Evolutionary conservation across 1,140 invertebrate genomes (phyloP).

Genomic region (Babylonia areolata): DNA sequence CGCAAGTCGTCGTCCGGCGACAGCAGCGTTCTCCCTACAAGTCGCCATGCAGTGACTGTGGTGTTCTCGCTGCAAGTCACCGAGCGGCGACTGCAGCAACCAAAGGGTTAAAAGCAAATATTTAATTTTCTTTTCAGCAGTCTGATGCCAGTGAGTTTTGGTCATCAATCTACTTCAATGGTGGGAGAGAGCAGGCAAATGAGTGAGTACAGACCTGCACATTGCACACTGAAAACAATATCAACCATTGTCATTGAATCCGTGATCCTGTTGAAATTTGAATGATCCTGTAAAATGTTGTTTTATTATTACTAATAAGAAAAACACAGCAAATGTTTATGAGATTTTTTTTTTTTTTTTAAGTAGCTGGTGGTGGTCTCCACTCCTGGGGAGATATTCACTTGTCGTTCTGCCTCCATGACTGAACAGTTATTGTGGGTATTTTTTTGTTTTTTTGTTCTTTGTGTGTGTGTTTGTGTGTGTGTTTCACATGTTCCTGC

Average conservation of each 20-base stretch:
- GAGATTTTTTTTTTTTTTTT: background rate
- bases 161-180: slow-evolving; percentile 17
- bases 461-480: no score
- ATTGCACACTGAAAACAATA: background rate
- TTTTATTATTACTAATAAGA: background rate
- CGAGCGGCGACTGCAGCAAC: no score
- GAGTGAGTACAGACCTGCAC: background rate
- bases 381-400: no score
- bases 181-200: background rate
- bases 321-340: background rate
- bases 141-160: slow-evolving; percentile 8
- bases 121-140: background rate
- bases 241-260: background rate
- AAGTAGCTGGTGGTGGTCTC: background rate
- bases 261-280: background rate
- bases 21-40: no score
- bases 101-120: no score
- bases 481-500: no score
- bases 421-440: no score
- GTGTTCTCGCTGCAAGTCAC: no score
- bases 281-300: background rate
- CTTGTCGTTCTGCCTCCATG: no score
- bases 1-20: no score
- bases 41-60: no score
- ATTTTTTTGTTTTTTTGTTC: no score